Base-by-base conservation (phyloP, 2,888 invertebrate genomes). In the Hoplodrina blanda region DNA sequence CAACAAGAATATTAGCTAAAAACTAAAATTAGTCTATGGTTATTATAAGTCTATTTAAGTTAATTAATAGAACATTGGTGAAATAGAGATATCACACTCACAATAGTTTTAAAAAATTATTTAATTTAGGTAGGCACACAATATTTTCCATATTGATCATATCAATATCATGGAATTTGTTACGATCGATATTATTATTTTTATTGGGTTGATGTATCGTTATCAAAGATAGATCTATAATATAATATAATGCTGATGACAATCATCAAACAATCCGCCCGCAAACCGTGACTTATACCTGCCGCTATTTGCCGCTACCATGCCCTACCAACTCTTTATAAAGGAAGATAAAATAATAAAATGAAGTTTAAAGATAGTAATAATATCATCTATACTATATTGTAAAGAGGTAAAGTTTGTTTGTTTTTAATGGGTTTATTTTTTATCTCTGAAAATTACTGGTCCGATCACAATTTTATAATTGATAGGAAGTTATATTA, bases 201-300 rank as follows among this genome's bases (percentile, higher is more conserved):
- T 50, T 76, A 68, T 56, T 50, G 50, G 30, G 17, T 76, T 41
- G 19, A 76, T 50, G 8, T 59, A n/a, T 30, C 37, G 15, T 62
- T 73, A 78, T 73, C 53, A 55, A 63, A 8, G 2, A 0, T 60
- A 55, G 63, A 73, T 74, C 69, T 57, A 37, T 67, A 44, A 68
- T 55, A 37, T 37, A 37, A 65, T 49, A 62, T 62, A 72, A 50
- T 49, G 60, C 37, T 52, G 78, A 74, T 74, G 25, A n/a, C 13
- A 57, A 74, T 78, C 77, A 57, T 72, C 77, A 72, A 73, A 73
- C 53, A 59, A 50, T 46, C 10, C 7, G 49, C n/a, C 63, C 19
- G 25, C 62, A 60, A 50, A 73, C 63, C 63, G 60, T 78, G 79
- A 78, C 11, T 50, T 30, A 67, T 15, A 37, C 33, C 50, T 8